Evolutionary conservation across 2,888 invertebrate genomes (phyloP).

Genomic region (Azorinus chamasolen): DNA sequence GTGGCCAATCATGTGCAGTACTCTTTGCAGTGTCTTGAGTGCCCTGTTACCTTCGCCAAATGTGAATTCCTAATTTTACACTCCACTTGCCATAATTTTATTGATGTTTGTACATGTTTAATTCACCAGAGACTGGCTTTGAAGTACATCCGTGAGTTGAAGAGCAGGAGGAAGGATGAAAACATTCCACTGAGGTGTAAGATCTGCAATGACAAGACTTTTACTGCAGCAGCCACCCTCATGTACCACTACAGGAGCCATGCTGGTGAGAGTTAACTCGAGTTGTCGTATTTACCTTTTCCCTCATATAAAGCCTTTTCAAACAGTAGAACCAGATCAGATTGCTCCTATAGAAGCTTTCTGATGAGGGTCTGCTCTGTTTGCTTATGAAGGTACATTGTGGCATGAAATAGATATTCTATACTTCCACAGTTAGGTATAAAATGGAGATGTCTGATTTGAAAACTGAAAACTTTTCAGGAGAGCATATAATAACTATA

Average conservation of each 20-base stretch:
- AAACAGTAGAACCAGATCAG: no score
- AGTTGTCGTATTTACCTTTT: not conserved
- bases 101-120: no score
- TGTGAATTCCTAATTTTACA: no score
- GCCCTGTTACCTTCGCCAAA: no score
- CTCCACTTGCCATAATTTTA: no score
- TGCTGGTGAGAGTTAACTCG: slow-evolving; percentile 85
- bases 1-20: no score
- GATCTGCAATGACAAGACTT: slow-evolving; percentile 88
- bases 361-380: no score
- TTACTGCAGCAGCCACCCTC: slow-evolving; percentile 89
- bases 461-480: not conserved
- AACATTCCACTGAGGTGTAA: slow-evolving; percentile 87
- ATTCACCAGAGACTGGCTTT: slow-evolving; percentile 87
- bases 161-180: slow-evolving; percentile 78
- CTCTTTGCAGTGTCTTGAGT: no score
- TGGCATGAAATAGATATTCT: not conserved
- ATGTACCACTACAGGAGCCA: slow-evolving; percentile 89
- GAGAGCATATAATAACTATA: no score
- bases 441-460: not conserved
- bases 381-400: no score
- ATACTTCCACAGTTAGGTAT: no score
- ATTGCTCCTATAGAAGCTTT: no score
- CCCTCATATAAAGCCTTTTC: not conserved
- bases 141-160: slow-evolving; percentile 86